phyloP scores from a whole-genome alignment of 2,888 invertebrate species.

The Pammene fasciana region DNA sequence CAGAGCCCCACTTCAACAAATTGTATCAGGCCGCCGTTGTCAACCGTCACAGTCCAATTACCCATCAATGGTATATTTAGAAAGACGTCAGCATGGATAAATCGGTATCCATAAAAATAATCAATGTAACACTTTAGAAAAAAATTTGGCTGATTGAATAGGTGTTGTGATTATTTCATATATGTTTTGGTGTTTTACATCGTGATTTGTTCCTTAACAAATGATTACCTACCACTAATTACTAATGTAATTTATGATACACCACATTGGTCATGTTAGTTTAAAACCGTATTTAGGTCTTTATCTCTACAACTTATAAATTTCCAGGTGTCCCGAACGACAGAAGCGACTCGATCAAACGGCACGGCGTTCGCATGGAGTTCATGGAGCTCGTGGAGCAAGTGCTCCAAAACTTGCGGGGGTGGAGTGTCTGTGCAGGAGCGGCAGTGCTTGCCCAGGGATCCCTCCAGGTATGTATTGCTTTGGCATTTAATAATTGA shows the following conservation, averaged over 20 bases:
- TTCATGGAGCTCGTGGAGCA: slow-evolving; percentile 88
- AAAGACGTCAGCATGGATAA: slow-evolving; percentile 58
- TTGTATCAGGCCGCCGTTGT: slow-evolving; percentile 39
- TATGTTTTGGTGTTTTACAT: no score
- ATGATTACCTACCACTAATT: no score
- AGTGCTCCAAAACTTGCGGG: slow-evolving; percentile 90
- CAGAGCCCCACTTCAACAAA: slow-evolving; percentile 39
- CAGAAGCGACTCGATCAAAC: slow-evolving; percentile 63
- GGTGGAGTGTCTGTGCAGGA: slow-evolving; percentile 89
- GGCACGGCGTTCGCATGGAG: slow-evolving; percentile 84
- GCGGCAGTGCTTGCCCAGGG: slow-evolving; percentile 85
- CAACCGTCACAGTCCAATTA: slow-evolving; percentile 32
- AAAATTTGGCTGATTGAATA: background rate
- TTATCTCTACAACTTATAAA: background rate
- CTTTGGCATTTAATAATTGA: slow-evolving; percentile 52
- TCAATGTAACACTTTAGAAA: background rate
- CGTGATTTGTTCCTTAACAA: no score
- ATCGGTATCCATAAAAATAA: slow-evolving; percentile 53
- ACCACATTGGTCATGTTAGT: no score
- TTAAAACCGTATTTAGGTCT: no score
- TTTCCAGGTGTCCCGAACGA: slow-evolving; percentile 63
- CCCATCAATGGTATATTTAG: slow-evolving; percentile 56
- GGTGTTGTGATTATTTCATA: background rate
- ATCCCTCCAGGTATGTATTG: slow-evolving; percentile 80
- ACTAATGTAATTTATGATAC: no score